These are phyloP conservation scores for Dusona sp. DNA, from an alignment of 2,888 invertebrate genomes.

Conservation along the genomic window DNA sequence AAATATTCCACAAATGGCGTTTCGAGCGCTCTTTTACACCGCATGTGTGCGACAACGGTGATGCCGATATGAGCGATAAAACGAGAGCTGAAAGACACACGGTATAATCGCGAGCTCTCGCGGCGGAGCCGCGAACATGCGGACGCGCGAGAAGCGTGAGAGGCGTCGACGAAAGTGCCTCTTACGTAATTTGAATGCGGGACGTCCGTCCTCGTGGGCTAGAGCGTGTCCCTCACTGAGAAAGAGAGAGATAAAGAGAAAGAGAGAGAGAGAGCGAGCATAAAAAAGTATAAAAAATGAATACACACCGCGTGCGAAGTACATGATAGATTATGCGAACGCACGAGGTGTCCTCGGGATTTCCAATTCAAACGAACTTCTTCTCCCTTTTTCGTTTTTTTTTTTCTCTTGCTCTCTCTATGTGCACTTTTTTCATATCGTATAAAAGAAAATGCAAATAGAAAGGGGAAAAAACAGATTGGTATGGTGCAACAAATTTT, in stretches of 20 bases:
- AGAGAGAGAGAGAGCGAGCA: slow-evolving; percentile 12
- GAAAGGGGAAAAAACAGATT: not conserved
- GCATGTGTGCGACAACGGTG: slow-evolving; percentile 8
- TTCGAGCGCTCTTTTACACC: not conserved
- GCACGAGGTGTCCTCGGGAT: slow-evolving; percentile 63
- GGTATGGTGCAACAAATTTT: not conserved
- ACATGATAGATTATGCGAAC: slow-evolving; percentile 57
- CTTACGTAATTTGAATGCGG: slow-evolving; percentile 80
- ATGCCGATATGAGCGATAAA: slow-evolving; percentile 17
- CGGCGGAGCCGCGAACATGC: slow-evolving; percentile 22
- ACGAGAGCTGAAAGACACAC: slow-evolving; percentile 39
- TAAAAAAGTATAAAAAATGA: slow-evolving; percentile 54
- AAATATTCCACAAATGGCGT: slow-evolving; percentile 10
- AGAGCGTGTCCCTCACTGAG: slow-evolving; percentile 57
- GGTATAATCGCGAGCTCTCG: slow-evolving; percentile 27
- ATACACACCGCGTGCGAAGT: slow-evolving; percentile 56
- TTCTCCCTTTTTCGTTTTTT: slow-evolving; percentile 3
- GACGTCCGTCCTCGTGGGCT: slow-evolving; percentile 76
- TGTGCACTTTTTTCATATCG: slow-evolving; percentile 29
- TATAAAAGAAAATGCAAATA: slow-evolving; percentile 42
- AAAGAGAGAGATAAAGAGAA: slow-evolving; percentile 2
- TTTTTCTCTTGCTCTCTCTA: slow-evolving; percentile 6
- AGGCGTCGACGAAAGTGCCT: slow-evolving; percentile 80
- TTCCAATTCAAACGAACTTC: slow-evolving; percentile 63
- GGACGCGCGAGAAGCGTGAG: slow-evolving; percentile 69